Evolutionary conservation across 2,797 vertebrate species (phyloP), one percentile per base, ranked within the genome.

Genomic region (Sternotherus odoratus): DNA sequence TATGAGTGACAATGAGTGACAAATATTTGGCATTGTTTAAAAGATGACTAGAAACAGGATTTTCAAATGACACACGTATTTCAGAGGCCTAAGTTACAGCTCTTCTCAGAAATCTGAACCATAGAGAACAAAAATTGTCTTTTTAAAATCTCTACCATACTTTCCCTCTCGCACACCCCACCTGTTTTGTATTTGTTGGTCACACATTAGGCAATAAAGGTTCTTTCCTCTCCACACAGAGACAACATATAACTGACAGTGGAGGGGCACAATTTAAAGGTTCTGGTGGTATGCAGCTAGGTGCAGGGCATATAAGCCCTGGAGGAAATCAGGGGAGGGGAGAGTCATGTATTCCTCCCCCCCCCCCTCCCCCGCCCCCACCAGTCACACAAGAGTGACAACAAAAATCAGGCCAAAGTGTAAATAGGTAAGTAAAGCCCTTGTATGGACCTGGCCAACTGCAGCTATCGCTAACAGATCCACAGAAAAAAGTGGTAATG

Each of bases 41-140:
- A 69, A 69, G 63, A 89, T 19, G 66, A 90, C 81, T 86, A 96
- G 83, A 95, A 96, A 89, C 33, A 89, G 87, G 49, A 49, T 80
- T 93, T 91, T 17, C 60, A 26, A 82, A 80, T 3, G n/a, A 92
- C 72, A 91, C 75, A 57, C 6, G 60, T 82, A 21, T 6, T 80
- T 46, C 53, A 87, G 78, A 54, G 56, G 21, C 78, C 78, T 84
- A 43, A 43, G 26, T 3, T 39, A 30, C 1, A 30, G 36, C 6
- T 48, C 12, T 26, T 85, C 84, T 30, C 53, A 90, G 79, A 90
- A 82, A 79, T 39, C 86, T 0, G 33, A 57, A 77, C 69, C 26
- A 33, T 4, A 50, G 36, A 30, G 7, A 48, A 63, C 21, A 82
- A 74, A 48, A 75, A 48, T 9, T 48, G 28, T 15, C 8, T 16